phyloP scores from a whole-genome alignment of 2,888 invertebrate genomes.

The Philereme transversata region DNA sequence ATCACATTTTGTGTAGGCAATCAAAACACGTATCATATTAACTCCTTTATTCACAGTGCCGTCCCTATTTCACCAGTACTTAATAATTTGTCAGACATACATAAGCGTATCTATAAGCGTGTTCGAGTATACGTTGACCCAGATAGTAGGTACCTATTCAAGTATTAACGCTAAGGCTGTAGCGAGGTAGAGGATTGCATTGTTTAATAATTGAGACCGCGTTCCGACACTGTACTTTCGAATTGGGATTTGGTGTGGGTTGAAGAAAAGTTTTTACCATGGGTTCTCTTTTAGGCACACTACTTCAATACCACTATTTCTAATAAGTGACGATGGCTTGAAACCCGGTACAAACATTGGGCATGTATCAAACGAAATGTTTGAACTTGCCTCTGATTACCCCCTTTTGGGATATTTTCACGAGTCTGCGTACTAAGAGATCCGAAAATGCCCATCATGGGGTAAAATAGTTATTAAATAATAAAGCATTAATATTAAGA shows the following conservation, averaged over 20 bases:
- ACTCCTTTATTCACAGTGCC: not conserved
- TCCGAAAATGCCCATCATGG: no score
- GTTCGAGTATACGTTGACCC: conserved; percentile 61
- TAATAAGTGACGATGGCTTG: no score
- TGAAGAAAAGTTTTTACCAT: conserved; percentile 28
- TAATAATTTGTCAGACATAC: conserved; percentile 54
- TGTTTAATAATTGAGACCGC: conserved; percentile 78
- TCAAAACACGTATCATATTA: not conserved
- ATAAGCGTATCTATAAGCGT: conserved; percentile 40
- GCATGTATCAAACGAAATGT: no score
- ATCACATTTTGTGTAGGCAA: not conserved
- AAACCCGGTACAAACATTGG: no score
- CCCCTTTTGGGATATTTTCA: no score
- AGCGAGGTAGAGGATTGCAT: conserved; percentile 69
- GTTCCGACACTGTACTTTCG: conserved; percentile 58
- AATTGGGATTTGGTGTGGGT: conserved; percentile 42
- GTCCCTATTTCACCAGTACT: conserved; percentile 35
- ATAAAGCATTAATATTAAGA: no score
- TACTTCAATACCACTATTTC: no score
- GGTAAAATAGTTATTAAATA: no score
- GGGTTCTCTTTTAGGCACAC: no score
- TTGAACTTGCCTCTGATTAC: no score
- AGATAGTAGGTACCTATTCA: conserved; percentile 69
- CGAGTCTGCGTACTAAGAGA: no score
- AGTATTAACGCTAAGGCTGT: conserved; percentile 77